Base-by-base conservation (phyloP, 1,140 invertebrate species). In the Diorhabda carinulata region DNA sequence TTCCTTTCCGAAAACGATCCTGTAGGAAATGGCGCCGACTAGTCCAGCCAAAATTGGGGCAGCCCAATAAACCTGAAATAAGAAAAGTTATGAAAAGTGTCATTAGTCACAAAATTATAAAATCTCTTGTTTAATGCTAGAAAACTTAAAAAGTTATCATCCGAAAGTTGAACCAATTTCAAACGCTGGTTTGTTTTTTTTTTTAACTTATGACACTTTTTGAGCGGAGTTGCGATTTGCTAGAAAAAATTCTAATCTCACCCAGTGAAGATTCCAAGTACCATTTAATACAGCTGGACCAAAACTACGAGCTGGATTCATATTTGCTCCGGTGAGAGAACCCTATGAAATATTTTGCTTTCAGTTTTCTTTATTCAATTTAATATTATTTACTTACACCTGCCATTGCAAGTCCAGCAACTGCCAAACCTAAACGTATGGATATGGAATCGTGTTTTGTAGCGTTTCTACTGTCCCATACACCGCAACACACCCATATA, bases 251-350 rank as follows among this genome's bases (percentile, higher is more conserved):
- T 25, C 25, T 25, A 25, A 25, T 25, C 70, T 84, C 82, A 94
- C 85, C 92, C 92, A 95, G 70, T 92, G 91, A 57, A 83, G 56
- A 0, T 73, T 68, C 87, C 91, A 95, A 57, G 83, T 79, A 2
- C 83, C 84, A 56, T 87, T 88, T 76, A 92, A 87, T 4, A 93
- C 71, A 0, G 91, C 92, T 0, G 92, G 92, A 2, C 85, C 92
- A 58, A 94, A 86, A 42, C 87, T 88, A 72, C 92, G 86, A 0
- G 91, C 92, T 0, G 92, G 91, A 75, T 94, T 94, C 88, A 94
- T 87, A 73, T 90, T 89, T 60, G 88, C 89, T 0, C 91, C 90
- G 2, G 91, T 92, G 72, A 85, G 88, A n/a, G 87, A 86, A 6
- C 85, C 86, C 88, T 90, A 68, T 73, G 74, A 78, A 65, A 62